phyloP scores from a whole-genome alignment of 2,113 vertebrate genomes.

The Epinephelus fuscoguttatus region DNA sequence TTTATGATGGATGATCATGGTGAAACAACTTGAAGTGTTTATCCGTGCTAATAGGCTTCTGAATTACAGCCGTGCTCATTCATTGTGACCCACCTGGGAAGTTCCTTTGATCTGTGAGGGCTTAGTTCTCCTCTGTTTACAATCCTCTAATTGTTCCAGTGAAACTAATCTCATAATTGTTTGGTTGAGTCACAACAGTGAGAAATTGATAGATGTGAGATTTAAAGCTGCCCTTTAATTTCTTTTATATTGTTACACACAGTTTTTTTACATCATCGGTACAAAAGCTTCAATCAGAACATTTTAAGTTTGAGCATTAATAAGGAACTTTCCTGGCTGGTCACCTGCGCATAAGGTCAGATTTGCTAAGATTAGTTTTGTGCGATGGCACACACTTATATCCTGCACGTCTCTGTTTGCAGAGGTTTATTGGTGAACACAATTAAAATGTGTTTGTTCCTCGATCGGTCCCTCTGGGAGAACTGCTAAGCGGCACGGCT shows the following conservation, averaged over 20 bases:
- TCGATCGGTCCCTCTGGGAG: conserved; percentile 54
- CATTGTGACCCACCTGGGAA: conserved; percentile 45
- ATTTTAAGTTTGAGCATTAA: not conserved
- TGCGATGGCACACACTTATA: conserved; percentile 12
- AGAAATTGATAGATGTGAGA: conserved; percentile 6
- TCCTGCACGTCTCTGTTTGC: conserved; percentile 25
- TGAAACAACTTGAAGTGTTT: conserved; percentile 34
- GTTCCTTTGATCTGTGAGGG: conserved; percentile 57
- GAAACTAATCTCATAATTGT: conserved; percentile 71
- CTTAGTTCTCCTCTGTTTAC: conserved; percentile 55
- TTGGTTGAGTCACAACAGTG: conserved; percentile 25
- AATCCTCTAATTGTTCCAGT: conserved; percentile 61
- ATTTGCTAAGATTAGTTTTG: conserved; percentile 1
- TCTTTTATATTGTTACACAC: not conserved
- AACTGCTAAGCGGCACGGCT: conserved; percentile 57
- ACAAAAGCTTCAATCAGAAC: not conserved
- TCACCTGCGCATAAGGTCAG: conserved; percentile 1
- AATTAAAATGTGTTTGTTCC: conserved; percentile 87
- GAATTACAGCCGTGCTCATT: conserved; percentile 40
- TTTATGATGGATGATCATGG: not conserved
- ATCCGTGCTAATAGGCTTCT: conserved; percentile 31
- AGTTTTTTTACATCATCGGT: not conserved
- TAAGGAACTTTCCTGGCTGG: not conserved
- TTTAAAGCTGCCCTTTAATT: not conserved
- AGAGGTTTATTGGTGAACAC: conserved; percentile 49